A percentile compares a stretch with the other conserved stretches of the same genome.
Conservation (phyloP, 2,113 vertebrate genomes). For the Channa argus region DNA sequence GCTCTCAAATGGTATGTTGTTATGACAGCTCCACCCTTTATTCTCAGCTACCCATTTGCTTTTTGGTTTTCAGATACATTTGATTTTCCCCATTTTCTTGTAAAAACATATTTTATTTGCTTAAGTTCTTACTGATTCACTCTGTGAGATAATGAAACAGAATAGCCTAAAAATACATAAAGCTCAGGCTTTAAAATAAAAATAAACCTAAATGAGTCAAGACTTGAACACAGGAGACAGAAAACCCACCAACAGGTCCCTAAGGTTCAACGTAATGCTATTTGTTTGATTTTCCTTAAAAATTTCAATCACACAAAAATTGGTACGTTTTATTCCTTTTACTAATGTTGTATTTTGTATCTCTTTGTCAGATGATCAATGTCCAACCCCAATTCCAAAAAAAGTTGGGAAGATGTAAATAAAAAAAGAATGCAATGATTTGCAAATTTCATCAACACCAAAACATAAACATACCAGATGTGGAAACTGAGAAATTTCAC, state of each 20-base stretch:
- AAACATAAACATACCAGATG: no score
- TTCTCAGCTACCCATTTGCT: slow-evolving; percentile 38
- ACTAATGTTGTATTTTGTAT: no score
- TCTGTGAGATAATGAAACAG: slow-evolving; percentile 10
- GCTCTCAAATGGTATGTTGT: slow-evolving; percentile 71
- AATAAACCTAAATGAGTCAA: slow-evolving; percentile 14
- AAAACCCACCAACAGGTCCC: slow-evolving; percentile 3
- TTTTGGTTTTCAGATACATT: slow-evolving; percentile 34
- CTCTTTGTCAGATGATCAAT: no score
- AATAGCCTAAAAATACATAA: slow-evolving; percentile 16
- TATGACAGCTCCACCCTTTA: slow-evolving; percentile 71
- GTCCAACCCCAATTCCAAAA: no score
- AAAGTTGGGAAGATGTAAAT: no score
- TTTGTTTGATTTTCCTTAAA: no score
- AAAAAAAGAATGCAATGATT: no score
- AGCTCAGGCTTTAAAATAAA: slow-evolving; percentile 5
- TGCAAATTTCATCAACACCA: no score
- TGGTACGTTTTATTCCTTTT: no score
- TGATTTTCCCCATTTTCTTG: not conserved
- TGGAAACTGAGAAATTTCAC: no score
- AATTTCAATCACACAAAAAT: no score
- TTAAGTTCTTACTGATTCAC: slow-evolving; percentile 21
- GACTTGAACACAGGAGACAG: slow-evolving; percentile 10
- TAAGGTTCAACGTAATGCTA: not conserved
- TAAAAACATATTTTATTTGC: slow-evolving; percentile 14